phyloP scores from a whole-genome alignment of 2,888 invertebrate species.

The Lochmaea crataegi region DNA sequence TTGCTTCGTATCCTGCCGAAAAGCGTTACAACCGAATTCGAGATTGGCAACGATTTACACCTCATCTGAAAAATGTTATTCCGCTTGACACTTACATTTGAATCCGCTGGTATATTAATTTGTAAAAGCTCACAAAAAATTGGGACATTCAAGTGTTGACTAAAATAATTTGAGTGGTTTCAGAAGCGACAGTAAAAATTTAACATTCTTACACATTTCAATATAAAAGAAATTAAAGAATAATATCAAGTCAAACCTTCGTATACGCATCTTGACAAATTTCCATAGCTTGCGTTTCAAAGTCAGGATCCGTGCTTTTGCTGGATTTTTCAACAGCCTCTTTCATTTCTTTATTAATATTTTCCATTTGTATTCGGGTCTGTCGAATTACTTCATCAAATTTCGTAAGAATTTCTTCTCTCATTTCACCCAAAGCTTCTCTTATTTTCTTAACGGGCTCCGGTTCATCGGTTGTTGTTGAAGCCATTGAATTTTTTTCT shows the following conservation, averaged over 20 bases:
- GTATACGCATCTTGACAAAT: constrained; percentile 2
- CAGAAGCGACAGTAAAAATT: too few species aligned
- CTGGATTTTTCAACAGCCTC: neutral
- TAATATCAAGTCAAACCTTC: neutral
- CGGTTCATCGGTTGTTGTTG: neutral
- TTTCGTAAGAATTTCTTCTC: constrained; percentile 22
- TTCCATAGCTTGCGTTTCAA: neutral
- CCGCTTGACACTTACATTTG: too few species aligned
- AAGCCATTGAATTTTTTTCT: neutral
- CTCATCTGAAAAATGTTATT: too few species aligned
- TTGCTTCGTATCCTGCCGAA: too few species aligned
- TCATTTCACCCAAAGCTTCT: constrained; percentile 7
- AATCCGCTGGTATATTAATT: too few species aligned
- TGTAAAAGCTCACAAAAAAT: too few species aligned
- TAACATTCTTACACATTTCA: too few species aligned
- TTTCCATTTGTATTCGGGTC: constrained; percentile 16
- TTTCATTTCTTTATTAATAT: constrained; percentile 12
- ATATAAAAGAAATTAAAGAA: too few species aligned
- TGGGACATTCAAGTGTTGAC: too few species aligned
- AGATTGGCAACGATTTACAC: too few species aligned
- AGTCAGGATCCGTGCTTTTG: neutral
- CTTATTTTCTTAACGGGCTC: constrained; percentile 7
- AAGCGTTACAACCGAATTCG: too few species aligned
- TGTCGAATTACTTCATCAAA: constrained; percentile 12
- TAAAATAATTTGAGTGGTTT: too few species aligned